Percentiles rank a stretch among this genome's conserved stretches.
These are phyloP conservation scores for Lagria hirta DNA, from an alignment of 2,888 invertebrate species.

Conservation along the genomic window DNA sequence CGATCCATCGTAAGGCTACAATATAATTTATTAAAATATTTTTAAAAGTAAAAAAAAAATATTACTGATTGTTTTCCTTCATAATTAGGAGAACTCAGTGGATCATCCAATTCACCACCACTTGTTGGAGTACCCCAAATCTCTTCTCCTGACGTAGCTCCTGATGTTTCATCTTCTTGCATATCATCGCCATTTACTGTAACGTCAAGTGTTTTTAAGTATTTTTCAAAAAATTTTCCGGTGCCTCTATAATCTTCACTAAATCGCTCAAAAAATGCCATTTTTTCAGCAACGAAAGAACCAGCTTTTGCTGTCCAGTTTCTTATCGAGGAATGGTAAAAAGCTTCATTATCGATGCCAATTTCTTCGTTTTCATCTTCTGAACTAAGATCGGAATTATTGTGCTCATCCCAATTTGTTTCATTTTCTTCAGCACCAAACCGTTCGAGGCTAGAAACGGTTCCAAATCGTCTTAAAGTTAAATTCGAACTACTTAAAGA, in stretches of 20 bases:
- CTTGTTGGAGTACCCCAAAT: slow-evolving; percentile 89
- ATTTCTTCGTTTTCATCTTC: slow-evolving; percentile 33
- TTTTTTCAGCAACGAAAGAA: slow-evolving; percentile 79
- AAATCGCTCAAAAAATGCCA: slow-evolving; percentile 68
- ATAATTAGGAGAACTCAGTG: slow-evolving; percentile 61
- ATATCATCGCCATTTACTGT: slow-evolving; percentile 53
- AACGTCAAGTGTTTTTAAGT: slow-evolving; percentile 60
- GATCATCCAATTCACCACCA: slow-evolving; percentile 78
- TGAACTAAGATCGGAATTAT: slow-evolving; percentile 36
- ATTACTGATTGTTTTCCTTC: slow-evolving; percentile 61
- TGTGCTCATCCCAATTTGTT: slow-evolving; percentile 55
- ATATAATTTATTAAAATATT: slow-evolving; percentile 3
- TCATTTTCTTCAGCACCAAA: slow-evolving; percentile 61
- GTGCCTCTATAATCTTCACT: slow-evolving; percentile 55
- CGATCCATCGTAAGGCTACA: slow-evolving; percentile 48
- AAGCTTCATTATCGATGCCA: slow-evolving; percentile 51
- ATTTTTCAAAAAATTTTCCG: slow-evolving; percentile 55
- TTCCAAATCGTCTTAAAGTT: slow-evolving; percentile 62
- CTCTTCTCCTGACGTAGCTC: slow-evolving; percentile 81
- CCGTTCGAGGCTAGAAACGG: slow-evolving; percentile 72
- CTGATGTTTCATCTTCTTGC: slow-evolving; percentile 80
- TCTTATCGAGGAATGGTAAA: slow-evolving; percentile 48
- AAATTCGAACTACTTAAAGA: slow-evolving; percentile 63
- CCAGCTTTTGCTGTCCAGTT: slow-evolving; percentile 82
- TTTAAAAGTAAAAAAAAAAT: slow-evolving; percentile 8